Conservation (phyloP, 2,797 vertebrate species). For the Mormyrops boulengeri region DNA sequence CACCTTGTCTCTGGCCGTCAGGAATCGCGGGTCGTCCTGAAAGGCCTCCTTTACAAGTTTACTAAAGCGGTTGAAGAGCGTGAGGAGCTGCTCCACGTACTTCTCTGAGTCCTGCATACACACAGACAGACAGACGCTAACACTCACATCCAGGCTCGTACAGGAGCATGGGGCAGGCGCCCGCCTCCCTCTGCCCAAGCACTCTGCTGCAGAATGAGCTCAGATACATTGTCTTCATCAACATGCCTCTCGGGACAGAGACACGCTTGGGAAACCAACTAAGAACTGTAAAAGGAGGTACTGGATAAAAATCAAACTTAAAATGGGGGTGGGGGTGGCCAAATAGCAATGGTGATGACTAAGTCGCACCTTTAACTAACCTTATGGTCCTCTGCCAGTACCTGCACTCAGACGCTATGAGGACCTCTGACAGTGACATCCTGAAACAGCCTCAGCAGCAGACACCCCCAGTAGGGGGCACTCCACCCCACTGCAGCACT, state of each 20-base stretch:
- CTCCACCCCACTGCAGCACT: constrained; percentile 38
- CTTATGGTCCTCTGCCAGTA: neutral
- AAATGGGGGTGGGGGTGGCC: neutral
- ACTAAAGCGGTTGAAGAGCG: constrained; percentile 97
- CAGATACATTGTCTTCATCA: neutral
- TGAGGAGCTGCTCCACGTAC: constrained; percentile 96
- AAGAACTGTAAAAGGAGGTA: neutral
- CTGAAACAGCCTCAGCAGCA: neutral
- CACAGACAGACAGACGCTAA: neutral
- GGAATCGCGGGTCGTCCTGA: constrained; percentile 95
- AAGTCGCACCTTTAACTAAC: neutral
- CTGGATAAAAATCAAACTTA: neutral
- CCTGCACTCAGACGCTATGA: neutral
- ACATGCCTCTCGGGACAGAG: neutral
- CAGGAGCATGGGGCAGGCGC: neutral
- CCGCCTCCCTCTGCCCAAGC: neutral
- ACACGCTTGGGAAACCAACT: neutral
- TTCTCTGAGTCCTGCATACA: constrained; percentile 88
- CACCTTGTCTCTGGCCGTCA: constrained; percentile 97
- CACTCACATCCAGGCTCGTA: neutral
- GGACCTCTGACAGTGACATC: neutral
- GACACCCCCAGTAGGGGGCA: neutral
- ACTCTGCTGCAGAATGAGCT: neutral
- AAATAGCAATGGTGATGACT: neutral
- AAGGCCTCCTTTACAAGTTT: constrained; percentile 97